Percentiles rank a stretch among this genome's conserved stretches.
phyloP scores from a whole-genome alignment of 2,888 invertebrate genomes.

The Perithous albicinctus region DNA sequence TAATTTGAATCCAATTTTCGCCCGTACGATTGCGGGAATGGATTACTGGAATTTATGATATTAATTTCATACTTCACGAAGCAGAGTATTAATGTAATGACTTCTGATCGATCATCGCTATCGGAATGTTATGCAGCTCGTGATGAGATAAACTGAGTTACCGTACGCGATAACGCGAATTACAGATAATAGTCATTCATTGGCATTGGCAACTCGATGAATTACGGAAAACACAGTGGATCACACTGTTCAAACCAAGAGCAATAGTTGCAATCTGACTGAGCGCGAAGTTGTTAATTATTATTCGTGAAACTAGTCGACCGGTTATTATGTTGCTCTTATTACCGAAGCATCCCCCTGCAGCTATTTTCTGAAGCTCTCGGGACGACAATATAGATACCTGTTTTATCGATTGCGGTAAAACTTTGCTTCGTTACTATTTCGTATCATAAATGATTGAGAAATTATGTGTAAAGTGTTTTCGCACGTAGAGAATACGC shows the following conservation, averaged over 20 bases:
- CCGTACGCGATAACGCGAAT: background rate
- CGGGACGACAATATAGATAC: background rate
- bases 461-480: background rate
- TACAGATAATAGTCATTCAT: constrained; percentile 8
- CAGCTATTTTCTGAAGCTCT: background rate
- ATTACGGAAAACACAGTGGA: constrained; percentile 8
- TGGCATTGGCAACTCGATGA: background rate
- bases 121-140: background rate
- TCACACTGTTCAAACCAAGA: constrained; percentile 26
- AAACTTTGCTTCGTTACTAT: background rate
- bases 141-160: background rate
- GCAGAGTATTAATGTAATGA: background rate
- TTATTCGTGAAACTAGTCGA: constrained; percentile 39
- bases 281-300: constrained; percentile 44
- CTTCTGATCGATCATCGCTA: background rate
- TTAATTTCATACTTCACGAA: background rate
- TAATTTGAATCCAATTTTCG: background rate
- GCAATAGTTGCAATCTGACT: constrained; percentile 20
- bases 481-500: background rate
- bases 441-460: background rate
- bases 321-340: constrained; percentile 26
- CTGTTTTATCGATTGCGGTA: background rate
- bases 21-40: background rate
- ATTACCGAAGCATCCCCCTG: background rate
- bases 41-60: background rate